Conservation (phyloP, 1,140 invertebrate genomes). For the Temnothorax nylanderi region DNA sequence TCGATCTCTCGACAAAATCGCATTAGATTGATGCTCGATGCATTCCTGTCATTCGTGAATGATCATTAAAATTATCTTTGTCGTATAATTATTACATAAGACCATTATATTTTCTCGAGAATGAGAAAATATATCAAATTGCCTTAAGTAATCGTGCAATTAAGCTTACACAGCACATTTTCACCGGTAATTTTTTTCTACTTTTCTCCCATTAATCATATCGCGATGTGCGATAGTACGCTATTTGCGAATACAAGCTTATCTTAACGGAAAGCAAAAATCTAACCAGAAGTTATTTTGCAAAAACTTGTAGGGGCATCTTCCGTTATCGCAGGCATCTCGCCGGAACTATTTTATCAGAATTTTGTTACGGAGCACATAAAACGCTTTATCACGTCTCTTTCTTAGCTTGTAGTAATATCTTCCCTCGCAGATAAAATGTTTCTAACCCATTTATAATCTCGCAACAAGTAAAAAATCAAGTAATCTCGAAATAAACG, state of each 20-base stretch:
- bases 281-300: constrained; percentile 3
- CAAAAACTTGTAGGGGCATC: not conserved
- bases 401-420: constrained; percentile 3
- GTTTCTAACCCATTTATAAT: constrained; percentile 24
- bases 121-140: not conserved
- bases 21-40: not conserved
- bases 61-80: not conserved
- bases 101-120: not conserved
- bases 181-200: not conserved
- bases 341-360: constrained; percentile 34
- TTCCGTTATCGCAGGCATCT: not conserved
- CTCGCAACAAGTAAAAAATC: not conserved
- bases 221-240: not conserved
- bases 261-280: not conserved
- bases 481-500: constrained; percentile 33
- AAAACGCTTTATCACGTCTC: constrained; percentile 10
- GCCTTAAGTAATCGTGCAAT: not conserved
- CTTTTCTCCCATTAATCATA: constrained; percentile 10
- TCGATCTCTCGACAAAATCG: constrained; percentile 24
- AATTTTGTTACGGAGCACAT: not conserved
- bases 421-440: not conserved
- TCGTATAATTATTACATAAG: not conserved
- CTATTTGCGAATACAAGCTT: not conserved
- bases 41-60: not conserved
- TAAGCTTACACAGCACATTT: not conserved